These are phyloP conservation scores for Heliconius eleuchia DNA, from an alignment of 1,140 invertebrate genomes.

Conservation along the genomic window DNA sequence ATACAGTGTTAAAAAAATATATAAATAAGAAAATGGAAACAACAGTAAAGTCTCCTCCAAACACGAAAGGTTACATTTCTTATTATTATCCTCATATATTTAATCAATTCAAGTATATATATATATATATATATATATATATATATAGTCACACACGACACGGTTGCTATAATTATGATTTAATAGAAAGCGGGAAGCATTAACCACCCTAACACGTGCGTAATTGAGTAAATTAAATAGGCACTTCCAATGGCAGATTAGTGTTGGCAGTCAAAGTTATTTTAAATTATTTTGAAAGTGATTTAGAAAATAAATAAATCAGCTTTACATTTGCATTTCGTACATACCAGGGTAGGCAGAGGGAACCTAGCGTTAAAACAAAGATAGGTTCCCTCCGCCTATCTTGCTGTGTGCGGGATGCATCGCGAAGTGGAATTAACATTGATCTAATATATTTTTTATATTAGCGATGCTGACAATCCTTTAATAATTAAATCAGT, in stretches of 20 bases:
- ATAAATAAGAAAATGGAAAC: background rate
- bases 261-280: background rate
- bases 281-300: background rate
- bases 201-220: slow-evolving; percentile 5
- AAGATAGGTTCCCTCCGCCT: too few relatives aligned
- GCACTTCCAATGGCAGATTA: slow-evolving; percentile 9
- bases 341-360: too few relatives aligned
- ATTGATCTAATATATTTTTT: too few relatives aligned
- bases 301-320: background rate
- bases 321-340: too few relatives aligned
- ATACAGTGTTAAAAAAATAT: background rate
- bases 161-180: background rate
- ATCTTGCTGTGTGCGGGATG: too few relatives aligned
- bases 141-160: background rate
- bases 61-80: background rate
- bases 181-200: slow-evolving; percentile 9
- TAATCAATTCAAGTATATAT: background rate
- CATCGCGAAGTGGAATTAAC: too few relatives aligned
- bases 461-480: too few relatives aligned
- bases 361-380: too few relatives aligned
- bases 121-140: background rate
- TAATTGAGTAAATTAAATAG: slow-evolving; percentile 11
- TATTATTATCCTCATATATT: slow-evolving; percentile 1
- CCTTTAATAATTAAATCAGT: too few relatives aligned
- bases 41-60: background rate